These are phyloP conservation scores for Euglossa dilemma DNA, from an alignment of 1,140 invertebrate genomes.

Conservation along the genomic window DNA sequence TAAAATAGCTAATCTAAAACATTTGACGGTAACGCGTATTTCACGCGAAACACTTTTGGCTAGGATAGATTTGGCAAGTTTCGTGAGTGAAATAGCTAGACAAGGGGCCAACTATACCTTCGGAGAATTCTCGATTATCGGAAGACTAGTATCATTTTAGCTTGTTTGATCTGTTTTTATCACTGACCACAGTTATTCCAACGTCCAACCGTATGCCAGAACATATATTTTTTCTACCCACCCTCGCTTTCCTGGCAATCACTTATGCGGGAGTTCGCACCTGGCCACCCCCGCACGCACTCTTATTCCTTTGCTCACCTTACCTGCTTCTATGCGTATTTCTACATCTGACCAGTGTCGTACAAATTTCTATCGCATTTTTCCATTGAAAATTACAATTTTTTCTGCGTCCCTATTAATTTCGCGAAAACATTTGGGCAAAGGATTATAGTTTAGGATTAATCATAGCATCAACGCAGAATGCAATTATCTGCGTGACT, in stretches of 20 bases:
- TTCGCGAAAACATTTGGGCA: too few species aligned
- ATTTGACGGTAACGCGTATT: not conserved
- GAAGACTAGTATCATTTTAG: constrained; percentile 47
- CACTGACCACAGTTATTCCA: constrained; percentile 44
- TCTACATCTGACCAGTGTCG: constrained; percentile 31
- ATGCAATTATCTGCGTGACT: too few species aligned
- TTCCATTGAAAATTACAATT: not conserved
- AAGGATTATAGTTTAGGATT: too few species aligned
- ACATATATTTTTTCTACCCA: constrained; percentile 53
- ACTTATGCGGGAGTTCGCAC: constrained; percentile 66
- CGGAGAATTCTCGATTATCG: constrained; percentile 49
- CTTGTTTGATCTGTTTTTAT: constrained; percentile 66
- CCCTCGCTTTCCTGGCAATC: constrained; percentile 62
- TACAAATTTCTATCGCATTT: not conserved
- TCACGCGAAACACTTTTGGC: not conserved
- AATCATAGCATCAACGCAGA: too few species aligned
- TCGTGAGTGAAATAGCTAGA: not conserved
- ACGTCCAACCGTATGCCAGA: constrained; percentile 43
- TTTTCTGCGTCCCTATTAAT: too few species aligned
- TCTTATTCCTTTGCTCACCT: constrained; percentile 63
- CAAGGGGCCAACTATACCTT: not conserved
- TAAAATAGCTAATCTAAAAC: too few species aligned
- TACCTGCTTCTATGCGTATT: constrained; percentile 57
- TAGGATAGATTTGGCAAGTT: not conserved
- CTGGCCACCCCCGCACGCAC: constrained; percentile 69